Percentiles rank a stretch among this genome's conserved stretches.
Conservation (phyloP, 2,113 vertebrate species). For the Rutilus rutilus region DNA sequence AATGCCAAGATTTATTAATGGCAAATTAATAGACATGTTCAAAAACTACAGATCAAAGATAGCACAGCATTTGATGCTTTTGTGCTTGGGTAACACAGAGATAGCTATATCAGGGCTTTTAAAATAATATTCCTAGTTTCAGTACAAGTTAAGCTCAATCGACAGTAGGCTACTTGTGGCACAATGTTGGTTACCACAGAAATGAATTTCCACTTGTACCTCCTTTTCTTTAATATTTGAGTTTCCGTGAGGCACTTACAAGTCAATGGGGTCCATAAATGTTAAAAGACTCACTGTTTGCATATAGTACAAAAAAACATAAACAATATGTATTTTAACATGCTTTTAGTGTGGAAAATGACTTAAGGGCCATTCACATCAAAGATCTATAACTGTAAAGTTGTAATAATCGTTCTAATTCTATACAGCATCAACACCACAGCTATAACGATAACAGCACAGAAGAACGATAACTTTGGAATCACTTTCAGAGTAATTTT, state of each 20-base stretch:
- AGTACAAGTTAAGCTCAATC: neutral
- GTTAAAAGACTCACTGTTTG: neutral
- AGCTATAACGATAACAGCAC: neutral
- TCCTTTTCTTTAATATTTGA: neutral
- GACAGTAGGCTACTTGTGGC: neutral
- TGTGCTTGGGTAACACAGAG: neutral
- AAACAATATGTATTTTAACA: neutral
- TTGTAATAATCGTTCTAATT: neutral
- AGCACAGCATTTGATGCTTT: neutral
- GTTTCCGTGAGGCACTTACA: neutral
- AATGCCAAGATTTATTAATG: slow-evolving; percentile 50
- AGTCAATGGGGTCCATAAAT: neutral
- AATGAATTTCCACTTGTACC: neutral
- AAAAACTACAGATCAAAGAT: slow-evolving; percentile 48
- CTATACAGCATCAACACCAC: neutral
- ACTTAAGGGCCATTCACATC: neutral
- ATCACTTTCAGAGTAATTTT: neutral
- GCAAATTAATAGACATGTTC: slow-evolving; percentile 52
- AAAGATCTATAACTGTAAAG: neutral
- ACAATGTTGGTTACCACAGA: neutral
- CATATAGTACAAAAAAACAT: neutral
- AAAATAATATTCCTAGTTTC: slow-evolving; percentile 4
- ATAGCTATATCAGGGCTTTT: neutral
- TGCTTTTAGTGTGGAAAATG: neutral
- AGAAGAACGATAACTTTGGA: too few relatives aligned